Conservation (phyloP, 64 coral and sea anemone species). For the Pachyseris speciosa region DNA sequence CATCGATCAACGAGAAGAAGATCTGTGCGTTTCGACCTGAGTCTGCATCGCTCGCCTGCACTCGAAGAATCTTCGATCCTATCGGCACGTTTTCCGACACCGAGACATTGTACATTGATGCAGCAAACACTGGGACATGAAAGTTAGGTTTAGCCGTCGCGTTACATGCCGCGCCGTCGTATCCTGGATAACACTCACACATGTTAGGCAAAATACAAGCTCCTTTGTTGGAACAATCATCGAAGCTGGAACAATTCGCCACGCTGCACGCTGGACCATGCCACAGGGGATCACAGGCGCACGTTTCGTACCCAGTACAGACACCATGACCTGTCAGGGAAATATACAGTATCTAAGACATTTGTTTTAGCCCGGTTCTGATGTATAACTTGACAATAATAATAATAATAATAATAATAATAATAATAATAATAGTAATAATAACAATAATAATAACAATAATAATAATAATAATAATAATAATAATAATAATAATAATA, state of each 20-base stretch:
- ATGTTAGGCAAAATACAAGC: conserved; percentile 64
- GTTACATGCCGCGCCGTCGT: conserved; percentile 63
- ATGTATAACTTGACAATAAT: no score
- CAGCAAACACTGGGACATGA: conserved; percentile 57
- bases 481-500: no score
- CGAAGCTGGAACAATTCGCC: conserved; percentile 60
- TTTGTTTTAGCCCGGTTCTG: background rate
- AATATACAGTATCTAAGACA: background rate
- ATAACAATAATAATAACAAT: no score
- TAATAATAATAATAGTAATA: no score
- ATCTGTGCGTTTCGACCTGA: conserved; percentile 70
- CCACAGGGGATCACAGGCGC: conserved; percentile 62
- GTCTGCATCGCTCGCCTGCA: conserved; percentile 73
- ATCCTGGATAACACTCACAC: conserved; percentile 67
- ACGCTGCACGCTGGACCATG: conserved; percentile 63
- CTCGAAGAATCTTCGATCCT: conserved; percentile 28
- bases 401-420: no score
- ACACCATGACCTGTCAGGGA: conserved; percentile 50
- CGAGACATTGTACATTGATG: conserved; percentile 39
- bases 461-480: no score
- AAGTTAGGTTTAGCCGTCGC: conserved; percentile 41
- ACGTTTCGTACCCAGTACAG: conserved; percentile 65
- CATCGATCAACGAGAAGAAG: conserved; percentile 19
- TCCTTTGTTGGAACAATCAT: conserved; percentile 73
- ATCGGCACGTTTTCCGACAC: conserved; percentile 55